phyloP scores from a whole-genome alignment of 30 jellyfish, hydroid and myxozoan genomes.

The Mastigias papua region DNA sequence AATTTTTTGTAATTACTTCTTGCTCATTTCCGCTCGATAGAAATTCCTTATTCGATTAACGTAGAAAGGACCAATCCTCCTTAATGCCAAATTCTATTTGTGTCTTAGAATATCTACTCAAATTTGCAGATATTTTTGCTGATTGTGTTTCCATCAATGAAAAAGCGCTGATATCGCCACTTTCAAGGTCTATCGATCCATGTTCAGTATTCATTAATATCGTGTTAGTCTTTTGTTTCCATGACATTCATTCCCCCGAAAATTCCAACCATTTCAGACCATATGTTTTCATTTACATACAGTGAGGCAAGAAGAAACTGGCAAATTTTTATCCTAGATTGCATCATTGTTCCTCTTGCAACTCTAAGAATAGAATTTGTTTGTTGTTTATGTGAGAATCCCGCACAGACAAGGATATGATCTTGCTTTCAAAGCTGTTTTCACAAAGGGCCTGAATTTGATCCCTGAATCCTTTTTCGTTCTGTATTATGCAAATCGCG shows the following conservation, averaged over 20 bases:
- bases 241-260: neutral
- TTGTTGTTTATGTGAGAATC: neutral
- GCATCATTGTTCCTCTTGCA: neutral
- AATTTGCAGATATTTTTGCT: neutral
- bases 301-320: neutral
- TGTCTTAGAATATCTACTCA: neutral
- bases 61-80: neutral
- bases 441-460: slow-evolving; percentile 20
- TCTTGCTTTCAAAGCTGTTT: neutral
- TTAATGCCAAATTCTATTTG: neutral
- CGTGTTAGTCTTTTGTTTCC: neutral
- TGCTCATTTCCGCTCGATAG: no score
- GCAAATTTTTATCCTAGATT: neutral
- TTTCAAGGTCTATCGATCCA: slow-evolving; percentile 1
- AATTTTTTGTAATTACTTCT: no score
- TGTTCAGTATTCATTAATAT: neutral
- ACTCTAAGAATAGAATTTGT: neutral
- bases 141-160: neutral
- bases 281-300: neutral
- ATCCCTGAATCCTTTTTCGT: slow-evolving; percentile 35
- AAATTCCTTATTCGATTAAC: neutral
- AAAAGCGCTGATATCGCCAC: neutral
- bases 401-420: neutral
- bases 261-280: slow-evolving; percentile 6
- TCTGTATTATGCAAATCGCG: slow-evolving; percentile 42